Conservation (phyloP, 2,113 vertebrate genomes). For the Apus apus region DNA sequence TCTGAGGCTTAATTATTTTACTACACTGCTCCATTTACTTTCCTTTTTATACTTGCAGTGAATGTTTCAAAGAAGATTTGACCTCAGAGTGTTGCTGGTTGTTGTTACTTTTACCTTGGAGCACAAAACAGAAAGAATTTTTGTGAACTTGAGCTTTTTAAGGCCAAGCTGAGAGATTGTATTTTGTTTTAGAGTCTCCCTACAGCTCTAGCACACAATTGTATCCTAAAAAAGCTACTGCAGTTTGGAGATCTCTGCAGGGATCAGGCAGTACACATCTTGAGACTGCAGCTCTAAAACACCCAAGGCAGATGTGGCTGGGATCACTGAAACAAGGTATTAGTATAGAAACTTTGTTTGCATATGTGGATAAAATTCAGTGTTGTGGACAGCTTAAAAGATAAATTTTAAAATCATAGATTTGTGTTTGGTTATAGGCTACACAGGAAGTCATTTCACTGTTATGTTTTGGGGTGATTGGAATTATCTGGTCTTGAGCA, state of each 20-base stretch:
- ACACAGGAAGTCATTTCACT: neutral
- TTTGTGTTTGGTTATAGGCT: neutral
- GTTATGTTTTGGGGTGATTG: constrained; percentile 19
- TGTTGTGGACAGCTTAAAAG: neutral
- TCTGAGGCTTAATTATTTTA: neutral
- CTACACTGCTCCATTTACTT: neutral
- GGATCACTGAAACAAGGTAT: constrained; percentile 83
- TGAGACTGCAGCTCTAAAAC: constrained; percentile 57
- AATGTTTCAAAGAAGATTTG: neutral
- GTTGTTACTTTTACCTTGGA: neutral
- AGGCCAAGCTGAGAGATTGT: neutral
- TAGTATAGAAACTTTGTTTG: neutral
- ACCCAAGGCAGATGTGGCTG: constrained; percentile 77
- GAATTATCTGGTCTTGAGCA: neutral
- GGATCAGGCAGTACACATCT: constrained; percentile 58
- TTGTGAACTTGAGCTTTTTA: neutral
- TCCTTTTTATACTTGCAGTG: neutral
- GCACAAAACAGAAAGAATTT: neutral
- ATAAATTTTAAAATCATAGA: neutral
- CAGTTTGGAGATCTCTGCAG: constrained; percentile 78
- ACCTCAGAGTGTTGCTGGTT: neutral
- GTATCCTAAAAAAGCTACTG: constrained; percentile 74
- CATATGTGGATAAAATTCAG: neutral
- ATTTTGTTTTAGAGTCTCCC: constrained; percentile 82
- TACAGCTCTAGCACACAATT: constrained; percentile 82